Evolutionary conservation across 2,797 vertebrate species (phyloP), one percentile per base, ranked within the genome.

Genomic region (Lateolabrax maculatus): DNA sequence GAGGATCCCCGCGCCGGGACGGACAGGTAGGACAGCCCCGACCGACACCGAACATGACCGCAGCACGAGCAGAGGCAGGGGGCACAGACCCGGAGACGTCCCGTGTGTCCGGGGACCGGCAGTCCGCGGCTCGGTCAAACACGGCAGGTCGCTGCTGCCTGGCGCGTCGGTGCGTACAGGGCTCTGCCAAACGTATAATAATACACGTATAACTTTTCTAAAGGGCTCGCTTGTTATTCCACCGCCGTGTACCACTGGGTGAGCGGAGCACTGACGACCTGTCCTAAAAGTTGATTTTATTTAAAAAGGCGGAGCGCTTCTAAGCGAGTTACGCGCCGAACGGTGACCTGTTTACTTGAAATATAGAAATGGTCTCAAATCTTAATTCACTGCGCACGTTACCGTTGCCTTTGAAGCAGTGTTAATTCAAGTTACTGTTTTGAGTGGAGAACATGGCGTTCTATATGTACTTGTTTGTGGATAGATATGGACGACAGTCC

Each of bases 11-110:
- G 66, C 60, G 18, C 37, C 3, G 39, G 49, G 56, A 63, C 76
- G 52, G 46, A 79, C 86, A 90, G 86, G 88, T 91, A 89, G 68
- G 82, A 79, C 46, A 56, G 25, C 19, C 19, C 43, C 11, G 4
- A 37, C 51, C 46, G 8, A 68, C 48, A 67, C 51, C 2, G 0
- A n/a, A 52, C 65, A 39, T 0, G 12, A n/a, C n/a, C n/a, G n/a
- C n/a, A n/a, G n/a, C n/a, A n/a, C n/a, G n/a, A n/a, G n/a, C n/a
- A n/a, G n/a, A n/a, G n/a, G n/a, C n/a, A n/a, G n/a, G n/a, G n/a
- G n/a, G n/a, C n/a, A n/a, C n/a, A n/a, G n/a, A n/a, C n/a, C n/a
- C n/a, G n/a, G n/a, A n/a, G n/a, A n/a, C n/a, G n/a, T n/a, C n/a
- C n/a, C n/a, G n/a, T n/a, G n/a, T n/a, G n/a, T n/a, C n/a, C n/a